Conservation (phyloP, 2,888 invertebrate species). For the Nezara viridula region DNA sequence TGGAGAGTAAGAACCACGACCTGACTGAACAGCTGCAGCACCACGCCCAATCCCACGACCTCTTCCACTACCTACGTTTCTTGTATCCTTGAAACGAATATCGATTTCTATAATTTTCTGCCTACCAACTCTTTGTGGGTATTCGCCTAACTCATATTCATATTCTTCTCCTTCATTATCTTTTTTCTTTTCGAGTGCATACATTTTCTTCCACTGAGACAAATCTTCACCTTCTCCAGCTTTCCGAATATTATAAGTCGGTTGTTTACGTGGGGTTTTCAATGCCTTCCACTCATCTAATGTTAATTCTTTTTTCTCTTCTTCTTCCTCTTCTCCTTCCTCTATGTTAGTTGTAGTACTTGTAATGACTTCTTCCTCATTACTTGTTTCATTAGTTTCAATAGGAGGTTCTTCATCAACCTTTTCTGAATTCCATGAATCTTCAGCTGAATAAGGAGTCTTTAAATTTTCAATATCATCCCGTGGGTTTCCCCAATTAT, state of each 20-base stretch:
- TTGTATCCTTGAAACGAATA: constrained; percentile 64
- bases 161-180: constrained; percentile 69
- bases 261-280: constrained; percentile 77
- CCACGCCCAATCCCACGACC: constrained; percentile 65
- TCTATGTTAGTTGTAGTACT: constrained; percentile 66
- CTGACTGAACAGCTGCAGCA: neutral
- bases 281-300: constrained; percentile 95
- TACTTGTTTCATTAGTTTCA: constrained; percentile 65
- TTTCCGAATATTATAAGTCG: constrained; percentile 91
- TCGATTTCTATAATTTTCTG: constrained; percentile 64
- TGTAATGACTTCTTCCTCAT: constrained; percentile 67
- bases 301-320: constrained; percentile 81
- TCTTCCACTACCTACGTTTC: constrained; percentile 64
- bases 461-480: constrained; percentile 75
- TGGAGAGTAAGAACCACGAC: neutral
- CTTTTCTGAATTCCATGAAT: constrained; percentile 1
- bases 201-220: constrained; percentile 93
- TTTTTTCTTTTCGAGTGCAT: constrained; percentile 79
- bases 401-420: constrained; percentile 29
- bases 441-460: constrained; percentile 34
- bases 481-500: constrained; percentile 95
- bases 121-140: constrained; percentile 62
- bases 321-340: constrained; percentile 67
- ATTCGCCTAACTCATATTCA: constrained; percentile 65
- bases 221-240: constrained; percentile 94